phyloP scores from a whole-genome alignment of 2,113 vertebrate genomes.

The Larimichthys polyactis region DNA sequence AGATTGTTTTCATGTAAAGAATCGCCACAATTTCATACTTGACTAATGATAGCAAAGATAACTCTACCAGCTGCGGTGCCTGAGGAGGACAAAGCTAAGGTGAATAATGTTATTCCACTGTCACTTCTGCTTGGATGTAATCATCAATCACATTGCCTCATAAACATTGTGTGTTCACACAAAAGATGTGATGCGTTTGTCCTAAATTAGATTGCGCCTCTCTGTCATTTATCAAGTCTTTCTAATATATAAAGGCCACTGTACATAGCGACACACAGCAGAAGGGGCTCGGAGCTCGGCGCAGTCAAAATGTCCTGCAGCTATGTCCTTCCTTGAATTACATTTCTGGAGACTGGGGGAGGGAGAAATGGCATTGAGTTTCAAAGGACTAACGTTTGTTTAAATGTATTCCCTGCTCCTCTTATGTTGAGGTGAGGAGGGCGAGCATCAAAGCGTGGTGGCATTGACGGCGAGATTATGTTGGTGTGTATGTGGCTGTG shows the following conservation, averaged over 20 bases:
- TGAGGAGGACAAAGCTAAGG: constrained; percentile 67
- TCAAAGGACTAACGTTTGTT: constrained; percentile 63
- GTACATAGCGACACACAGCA: constrained; percentile 30
- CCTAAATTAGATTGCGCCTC: constrained; percentile 75
- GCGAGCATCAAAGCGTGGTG: constrained; percentile 54
- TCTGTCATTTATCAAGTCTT: constrained; percentile 72
- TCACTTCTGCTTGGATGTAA: constrained; percentile 67
- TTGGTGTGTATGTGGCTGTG: constrained; percentile 1
- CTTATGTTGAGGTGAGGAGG: constrained; percentile 9
- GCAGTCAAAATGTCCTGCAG: constrained; percentile 56
- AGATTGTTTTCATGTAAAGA: constrained; percentile 67
- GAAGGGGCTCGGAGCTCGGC: constrained; percentile 8
- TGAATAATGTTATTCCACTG: constrained; percentile 79
- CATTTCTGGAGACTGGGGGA: constrained; percentile 40
- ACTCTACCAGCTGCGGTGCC: constrained; percentile 45
- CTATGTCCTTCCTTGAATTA: constrained; percentile 65
- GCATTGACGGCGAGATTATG: constrained; percentile 21
- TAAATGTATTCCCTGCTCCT: constrained; percentile 53
- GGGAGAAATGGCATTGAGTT: constrained; percentile 30
- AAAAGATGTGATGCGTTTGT: constrained; percentile 73
- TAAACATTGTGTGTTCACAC: constrained; percentile 74
- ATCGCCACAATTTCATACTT: constrained; percentile 56
- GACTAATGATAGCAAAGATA: constrained; percentile 70
- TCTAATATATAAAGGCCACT: constrained; percentile 60
- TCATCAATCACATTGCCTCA: constrained; percentile 79